Evolutionary conservation across 2,797 vertebrate genomes (phyloP), one percentile per base, ranked within the genome.

Genomic region (Melanotaenia trifasciata): DNA sequence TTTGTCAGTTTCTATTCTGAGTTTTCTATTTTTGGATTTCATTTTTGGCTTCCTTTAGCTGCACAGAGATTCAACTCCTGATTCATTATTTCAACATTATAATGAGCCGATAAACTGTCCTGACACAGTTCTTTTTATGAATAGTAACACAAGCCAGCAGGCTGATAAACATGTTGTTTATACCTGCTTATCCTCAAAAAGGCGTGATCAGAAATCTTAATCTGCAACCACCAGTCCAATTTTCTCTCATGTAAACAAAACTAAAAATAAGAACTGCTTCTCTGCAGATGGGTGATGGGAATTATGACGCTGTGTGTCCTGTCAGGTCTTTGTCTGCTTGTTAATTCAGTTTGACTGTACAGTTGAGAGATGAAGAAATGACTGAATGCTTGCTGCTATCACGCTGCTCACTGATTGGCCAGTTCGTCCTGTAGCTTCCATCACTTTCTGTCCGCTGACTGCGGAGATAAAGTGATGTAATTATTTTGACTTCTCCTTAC

Each of bases 401-500:
- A 64, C 3, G 51, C 70, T 20, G 58, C 70, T 61, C 71, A 26
- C 67, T 70, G 75, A 90, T 87, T 90, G 85, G 87, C 32, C 72
- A 4, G 63, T 76, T 78, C 51, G 69, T 28, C 67, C 76, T 58
- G 70, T 84, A 56, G 76, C 79, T 76, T 71, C 84, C 78, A 77
- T 88, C 76, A 68, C 67, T 81, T 76, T 79, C 63, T 71, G 74
- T 76, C 70, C 14, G 68, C 84, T 80, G 84, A 88, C 82, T 75
- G 80, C 80, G 71, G 77, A 73, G 64, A 85, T 88, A 74, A 73
- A 67, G 64, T 86, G 85, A 88, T 84, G 86, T 83, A 81, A 92
- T 92, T 87, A 74, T 85, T 86, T 59, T 89, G 90, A 93, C 85
- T 85, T 78, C 71, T 78, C 63, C 68, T 67, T 77, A 43, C 80